These are phyloP conservation scores for Ichneumoninae sp. DNA, from an alignment of 2,888 invertebrate species.

Conservation along the genomic window DNA sequence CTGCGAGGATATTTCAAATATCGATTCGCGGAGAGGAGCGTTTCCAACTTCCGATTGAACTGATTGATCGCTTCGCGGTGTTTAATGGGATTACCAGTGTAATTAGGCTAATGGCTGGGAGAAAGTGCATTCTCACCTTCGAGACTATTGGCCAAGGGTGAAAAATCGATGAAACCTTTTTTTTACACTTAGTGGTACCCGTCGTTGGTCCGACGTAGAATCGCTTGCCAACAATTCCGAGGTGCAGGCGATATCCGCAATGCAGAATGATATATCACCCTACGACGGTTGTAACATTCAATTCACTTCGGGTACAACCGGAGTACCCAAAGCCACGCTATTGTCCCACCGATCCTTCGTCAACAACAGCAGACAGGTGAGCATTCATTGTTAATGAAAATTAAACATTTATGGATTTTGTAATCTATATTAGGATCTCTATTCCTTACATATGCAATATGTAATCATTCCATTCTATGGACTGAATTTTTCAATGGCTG, in stretches of 20 bases:
- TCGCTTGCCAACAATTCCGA: conserved; percentile 76
- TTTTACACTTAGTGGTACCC: conserved; percentile 81
- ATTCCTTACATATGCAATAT: neutral
- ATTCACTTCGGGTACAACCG: conserved; percentile 94
- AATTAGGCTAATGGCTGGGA: conserved; percentile 78
- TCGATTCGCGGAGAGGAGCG: conserved; percentile 55
- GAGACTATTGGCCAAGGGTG: neutral
- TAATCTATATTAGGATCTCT: neutral
- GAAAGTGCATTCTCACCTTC: conserved; percentile 56
- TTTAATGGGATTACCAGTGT: conserved; percentile 65
- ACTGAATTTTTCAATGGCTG: neutral
- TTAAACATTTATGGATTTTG: neutral
- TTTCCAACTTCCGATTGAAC: conserved; percentile 60
- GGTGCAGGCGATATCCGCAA: conserved; percentile 82
- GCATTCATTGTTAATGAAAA: conserved; percentile 74
- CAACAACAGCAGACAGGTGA: conserved; percentile 90
- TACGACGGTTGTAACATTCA: conserved; percentile 91
- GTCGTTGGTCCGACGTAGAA: conserved; percentile 84
- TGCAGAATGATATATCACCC: conserved; percentile 87
- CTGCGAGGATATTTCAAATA: conserved; percentile 34
- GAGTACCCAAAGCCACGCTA: conserved; percentile 91
- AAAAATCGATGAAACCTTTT: conserved; percentile 58
- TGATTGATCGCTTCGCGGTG: conserved; percentile 62
- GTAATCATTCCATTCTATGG: neutral
- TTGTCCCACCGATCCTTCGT: conserved; percentile 90